Evolutionary conservation across 2,888 invertebrate genomes (phyloP).

Genomic region (Linnaemya tessellans): DNA sequence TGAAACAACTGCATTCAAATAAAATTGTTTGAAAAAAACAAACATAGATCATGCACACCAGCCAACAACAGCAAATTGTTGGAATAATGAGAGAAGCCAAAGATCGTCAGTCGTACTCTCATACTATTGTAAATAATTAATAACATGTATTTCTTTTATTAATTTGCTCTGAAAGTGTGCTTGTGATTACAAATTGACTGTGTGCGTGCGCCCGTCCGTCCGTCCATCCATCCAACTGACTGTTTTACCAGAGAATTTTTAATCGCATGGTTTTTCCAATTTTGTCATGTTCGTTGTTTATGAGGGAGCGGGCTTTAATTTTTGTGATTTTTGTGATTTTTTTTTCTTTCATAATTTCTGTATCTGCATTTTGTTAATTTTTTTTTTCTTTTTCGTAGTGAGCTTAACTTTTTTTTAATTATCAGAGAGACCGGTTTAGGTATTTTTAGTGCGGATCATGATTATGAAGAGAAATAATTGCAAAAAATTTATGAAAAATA

Average conservation of each 20-base stretch:
- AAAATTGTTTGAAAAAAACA: not conserved
- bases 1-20: conserved; percentile 37
- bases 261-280: conserved; percentile 61
- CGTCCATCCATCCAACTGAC: conserved; percentile 1
- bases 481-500: not conserved
- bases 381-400: conserved; percentile 14
- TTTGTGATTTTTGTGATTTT: not conserved
- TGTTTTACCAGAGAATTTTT: conserved; percentile 47
- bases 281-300: conserved; percentile 27
- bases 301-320: conserved; percentile 25
- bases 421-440: conserved; percentile 67
- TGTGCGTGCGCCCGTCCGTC: not conserved
- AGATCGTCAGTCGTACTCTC: conserved; percentile 34
- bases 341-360: conserved; percentile 52
- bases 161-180: conserved; percentile 33
- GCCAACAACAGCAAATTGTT: conserved; percentile 8
- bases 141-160: conserved; percentile 38
- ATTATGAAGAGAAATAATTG: conserved; percentile 8
- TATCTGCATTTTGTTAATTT: conserved; percentile 55
- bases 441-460: conserved; percentile 16
- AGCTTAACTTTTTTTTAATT: conserved; percentile 28
- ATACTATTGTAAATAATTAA: conserved; percentile 44
- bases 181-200: conserved; percentile 19
- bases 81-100: conserved; percentile 39
- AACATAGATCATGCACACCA: conserved; percentile 15